Percentiles rank a stretch among this genome's conserved stretches.
These are phyloP conservation scores for Neomonachus schauinslandi DNA, from an alignment of 2,113 vertebrate genomes.

Conservation along the genomic window DNA sequence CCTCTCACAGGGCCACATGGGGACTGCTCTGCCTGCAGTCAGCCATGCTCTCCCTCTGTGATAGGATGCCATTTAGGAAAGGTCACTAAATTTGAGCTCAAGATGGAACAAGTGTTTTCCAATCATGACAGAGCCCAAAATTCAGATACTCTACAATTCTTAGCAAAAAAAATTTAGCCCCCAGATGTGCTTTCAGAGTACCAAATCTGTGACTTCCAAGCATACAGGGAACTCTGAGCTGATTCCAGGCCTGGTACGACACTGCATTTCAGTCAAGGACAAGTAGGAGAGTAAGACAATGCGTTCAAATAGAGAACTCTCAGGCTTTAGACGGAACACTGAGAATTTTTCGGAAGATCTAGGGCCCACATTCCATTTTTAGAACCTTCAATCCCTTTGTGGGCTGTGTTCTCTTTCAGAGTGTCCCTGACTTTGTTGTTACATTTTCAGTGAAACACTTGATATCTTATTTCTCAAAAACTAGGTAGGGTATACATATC, in stretches of 20 bases:
- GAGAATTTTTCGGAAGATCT: neutral
- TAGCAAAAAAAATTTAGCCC: neutral
- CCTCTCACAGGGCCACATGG: neutral
- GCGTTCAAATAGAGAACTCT: neutral
- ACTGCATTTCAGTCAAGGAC: neutral
- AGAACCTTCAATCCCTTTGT: neutral
- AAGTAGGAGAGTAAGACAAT: neutral
- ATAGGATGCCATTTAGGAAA: neutral
- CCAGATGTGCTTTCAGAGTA: neutral
- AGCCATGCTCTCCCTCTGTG: neutral
- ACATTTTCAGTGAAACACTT: neutral
- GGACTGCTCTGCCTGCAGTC: neutral
- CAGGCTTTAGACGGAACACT: neutral
- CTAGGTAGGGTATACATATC: neutral
- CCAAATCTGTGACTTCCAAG: neutral
- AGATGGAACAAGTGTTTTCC: neutral
- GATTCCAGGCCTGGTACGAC: neutral
- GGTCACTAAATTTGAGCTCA: neutral
- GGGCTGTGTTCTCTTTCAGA: neutral
- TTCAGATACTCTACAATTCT: neutral
- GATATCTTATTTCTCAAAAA: neutral
- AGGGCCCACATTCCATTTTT: neutral
- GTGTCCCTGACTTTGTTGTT: neutral
- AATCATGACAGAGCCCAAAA: neutral
- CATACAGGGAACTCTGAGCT: neutral